These are phyloP conservation scores for Linyphia triangularis DNA, from an alignment of 2,888 invertebrate species.

Conservation along the genomic window DNA sequence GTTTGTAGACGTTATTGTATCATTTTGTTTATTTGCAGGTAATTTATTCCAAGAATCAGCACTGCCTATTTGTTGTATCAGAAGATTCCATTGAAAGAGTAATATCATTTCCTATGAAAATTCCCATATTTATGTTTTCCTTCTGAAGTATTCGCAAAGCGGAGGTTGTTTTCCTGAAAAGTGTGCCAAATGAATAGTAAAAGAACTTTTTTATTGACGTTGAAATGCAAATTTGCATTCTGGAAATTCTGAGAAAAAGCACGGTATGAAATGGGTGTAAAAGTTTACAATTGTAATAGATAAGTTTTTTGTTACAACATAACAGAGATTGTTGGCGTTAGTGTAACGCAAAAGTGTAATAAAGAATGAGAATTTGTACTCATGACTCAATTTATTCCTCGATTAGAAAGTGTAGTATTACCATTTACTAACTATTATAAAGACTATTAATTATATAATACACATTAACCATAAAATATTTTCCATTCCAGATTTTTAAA, in stretches of 20 bases:
- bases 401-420: no score
- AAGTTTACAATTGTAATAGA: not conserved
- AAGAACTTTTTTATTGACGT: not conserved
- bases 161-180: not conserved
- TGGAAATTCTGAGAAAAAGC: not conserved
- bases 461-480: no score
- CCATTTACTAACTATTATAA: no score
- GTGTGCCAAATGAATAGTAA: slow-evolving; percentile 4
- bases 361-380: slow-evolving; percentile 22
- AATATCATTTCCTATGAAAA: no score
- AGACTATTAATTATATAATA: no score
- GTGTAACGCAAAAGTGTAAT: slow-evolving; percentile 23
- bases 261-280: not conserved
- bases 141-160: not conserved
- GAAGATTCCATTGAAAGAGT: no score
- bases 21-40: no score
- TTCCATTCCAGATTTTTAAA: no score
- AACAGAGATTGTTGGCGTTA: not conserved
- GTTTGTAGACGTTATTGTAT: no score
- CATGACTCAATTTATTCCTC: not conserved
- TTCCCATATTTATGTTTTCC: not conserved
- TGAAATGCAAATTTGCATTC: not conserved
- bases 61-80: no score
- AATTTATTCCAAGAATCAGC: no score
- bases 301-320: not conserved